Conservation (phyloP, 2,888 invertebrate genomes). For the Halocaridina rubra region DNA sequence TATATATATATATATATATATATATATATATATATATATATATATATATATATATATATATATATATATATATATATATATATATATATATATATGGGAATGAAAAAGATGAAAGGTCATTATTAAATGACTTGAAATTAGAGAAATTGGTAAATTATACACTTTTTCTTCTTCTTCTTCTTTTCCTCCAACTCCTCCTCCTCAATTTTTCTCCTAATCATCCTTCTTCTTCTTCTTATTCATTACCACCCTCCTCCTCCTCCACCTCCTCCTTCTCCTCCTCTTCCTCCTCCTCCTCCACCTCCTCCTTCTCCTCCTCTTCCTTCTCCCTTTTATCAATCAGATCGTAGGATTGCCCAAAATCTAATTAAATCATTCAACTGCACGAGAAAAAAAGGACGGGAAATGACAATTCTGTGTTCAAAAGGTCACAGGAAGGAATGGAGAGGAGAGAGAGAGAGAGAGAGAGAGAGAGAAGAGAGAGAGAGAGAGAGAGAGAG, state of each 20-base stretch:
- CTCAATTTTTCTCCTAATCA: not conserved
- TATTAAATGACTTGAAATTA: too few species aligned
- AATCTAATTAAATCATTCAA: not conserved
- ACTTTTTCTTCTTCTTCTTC: constrained; percentile 20
- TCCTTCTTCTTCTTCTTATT: not conserved
- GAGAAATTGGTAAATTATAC: too few species aligned
- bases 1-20: too few species aligned
- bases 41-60: too few species aligned
- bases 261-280: not conserved
- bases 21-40: too few species aligned
- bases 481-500: not conserved
- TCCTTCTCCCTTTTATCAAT: not conserved
- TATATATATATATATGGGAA: too few species aligned
- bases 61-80: too few species aligned
- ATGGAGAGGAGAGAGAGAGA: too few species aligned
- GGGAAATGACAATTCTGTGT: not conserved
- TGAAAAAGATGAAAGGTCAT: too few species aligned
- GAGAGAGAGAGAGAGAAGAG: too few species aligned
- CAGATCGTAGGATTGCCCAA: not conserved
- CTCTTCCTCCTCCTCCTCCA: not conserved
- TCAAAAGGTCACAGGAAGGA: not conserved
- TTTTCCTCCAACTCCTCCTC: not conserved
- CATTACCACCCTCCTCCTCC: not conserved
- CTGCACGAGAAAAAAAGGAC: not conserved
- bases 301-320: not conserved